phyloP scores from a whole-genome alignment of 2,888 invertebrate species.

The Galerucella nymphaeae region DNA sequence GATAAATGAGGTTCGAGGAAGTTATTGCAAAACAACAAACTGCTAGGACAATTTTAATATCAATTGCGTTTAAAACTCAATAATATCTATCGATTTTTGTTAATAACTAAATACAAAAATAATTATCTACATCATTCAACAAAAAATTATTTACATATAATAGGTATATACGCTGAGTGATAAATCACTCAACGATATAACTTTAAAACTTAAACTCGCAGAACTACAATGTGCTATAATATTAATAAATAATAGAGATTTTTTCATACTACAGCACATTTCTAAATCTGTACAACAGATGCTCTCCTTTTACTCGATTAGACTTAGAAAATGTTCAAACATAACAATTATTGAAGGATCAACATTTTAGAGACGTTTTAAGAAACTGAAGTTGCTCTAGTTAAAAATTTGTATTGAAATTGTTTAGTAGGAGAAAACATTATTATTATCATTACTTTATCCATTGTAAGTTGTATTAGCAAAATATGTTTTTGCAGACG shows the following conservation, averaged over 20 bases:
- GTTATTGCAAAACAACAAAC: too few relatives aligned
- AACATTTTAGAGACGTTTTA: too few relatives aligned
- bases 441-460: too few relatives aligned
- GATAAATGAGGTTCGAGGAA: too few relatives aligned
- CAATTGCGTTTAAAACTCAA: not conserved
- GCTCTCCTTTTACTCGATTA: conserved; percentile 6
- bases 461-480: not conserved
- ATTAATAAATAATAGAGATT: conserved; percentile 16
- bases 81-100: conserved; percentile 8
- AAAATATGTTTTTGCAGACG: not conserved
- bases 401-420: too few relatives aligned
- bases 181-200: too few relatives aligned
- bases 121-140: conserved; percentile 10
- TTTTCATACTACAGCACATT: conserved; percentile 3
- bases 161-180: too few relatives aligned
- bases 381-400: too few relatives aligned
- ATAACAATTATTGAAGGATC: too few relatives aligned
- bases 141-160: conserved; percentile 26
- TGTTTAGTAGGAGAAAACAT: not conserved
- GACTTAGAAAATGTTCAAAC: too few relatives aligned
- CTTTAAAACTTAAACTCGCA: conserved; percentile 12
- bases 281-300: conserved; percentile 28
- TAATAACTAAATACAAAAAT: conserved; percentile 16
- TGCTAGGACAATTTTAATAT: not conserved
- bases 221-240: conserved; percentile 19